Evolutionary conservation across 1,140 invertebrate species (phyloP).

Genomic region (Drosophila kikkawai): DNA sequence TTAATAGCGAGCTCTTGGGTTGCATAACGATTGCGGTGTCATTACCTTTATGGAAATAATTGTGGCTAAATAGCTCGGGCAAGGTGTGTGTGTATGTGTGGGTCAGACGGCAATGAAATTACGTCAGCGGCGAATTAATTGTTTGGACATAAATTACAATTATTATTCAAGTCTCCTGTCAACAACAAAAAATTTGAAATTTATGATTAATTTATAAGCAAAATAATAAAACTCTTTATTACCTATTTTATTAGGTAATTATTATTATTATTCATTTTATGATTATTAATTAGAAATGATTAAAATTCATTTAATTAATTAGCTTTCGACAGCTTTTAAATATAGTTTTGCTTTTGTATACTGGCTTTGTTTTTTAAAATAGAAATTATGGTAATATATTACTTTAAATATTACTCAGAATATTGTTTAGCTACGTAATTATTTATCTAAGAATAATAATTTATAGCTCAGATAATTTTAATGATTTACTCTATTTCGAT

Average conservation of each 20-base stretch:
- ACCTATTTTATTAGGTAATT: neutral
- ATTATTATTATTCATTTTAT: neutral
- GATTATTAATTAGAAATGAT: neutral
- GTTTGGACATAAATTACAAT: neutral
- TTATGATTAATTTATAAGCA: neutral
- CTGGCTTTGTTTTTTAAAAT: too few species aligned
- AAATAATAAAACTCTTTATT: neutral
- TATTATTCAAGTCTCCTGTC: constrained; percentile 5
- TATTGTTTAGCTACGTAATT: too few species aligned
- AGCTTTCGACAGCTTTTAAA: too few species aligned
- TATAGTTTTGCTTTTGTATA: too few species aligned
- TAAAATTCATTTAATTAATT: neutral
- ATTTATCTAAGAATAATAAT: too few species aligned
- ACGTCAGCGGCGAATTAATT: constrained; percentile 8
- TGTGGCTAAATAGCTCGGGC: neutral
- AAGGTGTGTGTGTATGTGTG: neutral
- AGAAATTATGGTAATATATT: too few species aligned
- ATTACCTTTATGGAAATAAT: constrained; percentile 17
- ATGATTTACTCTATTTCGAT: too few species aligned
- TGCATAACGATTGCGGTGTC: constrained; percentile 10
- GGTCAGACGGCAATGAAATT: constrained; percentile 5
- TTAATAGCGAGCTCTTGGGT: constrained; percentile 20
- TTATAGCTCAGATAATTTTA: too few species aligned
- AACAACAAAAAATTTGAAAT: neutral
- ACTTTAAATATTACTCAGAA: too few species aligned